These are phyloP conservation scores for Danio kyathit DNA, from an alignment of 2,797 vertebrate genomes.

Conservation along the genomic window DNA sequence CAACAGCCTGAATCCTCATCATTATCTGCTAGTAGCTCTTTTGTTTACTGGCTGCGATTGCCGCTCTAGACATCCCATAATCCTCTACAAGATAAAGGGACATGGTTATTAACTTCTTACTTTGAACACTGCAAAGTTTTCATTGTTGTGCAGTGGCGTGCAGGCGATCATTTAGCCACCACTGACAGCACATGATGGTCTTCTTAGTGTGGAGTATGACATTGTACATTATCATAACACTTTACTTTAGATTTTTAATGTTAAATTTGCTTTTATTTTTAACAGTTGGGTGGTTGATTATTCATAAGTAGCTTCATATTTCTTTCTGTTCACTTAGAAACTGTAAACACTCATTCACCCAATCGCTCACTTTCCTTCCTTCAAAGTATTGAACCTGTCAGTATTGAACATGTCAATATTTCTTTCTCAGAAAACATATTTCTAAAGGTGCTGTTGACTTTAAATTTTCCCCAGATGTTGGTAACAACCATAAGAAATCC, in stretches of 20 bases:
- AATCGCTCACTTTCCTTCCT: too few species aligned
- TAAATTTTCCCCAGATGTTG: too few species aligned
- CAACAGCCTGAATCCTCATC: slow-evolving; percentile 32
- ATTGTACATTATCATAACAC: not conserved
- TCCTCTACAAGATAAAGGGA: not conserved
- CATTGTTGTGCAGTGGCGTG: not conserved
- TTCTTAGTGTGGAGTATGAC: not conserved
- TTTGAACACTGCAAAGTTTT: not conserved
- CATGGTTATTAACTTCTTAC: slow-evolving; percentile 5
- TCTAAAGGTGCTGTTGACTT: too few species aligned
- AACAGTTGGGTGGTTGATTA: not conserved
- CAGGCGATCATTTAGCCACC: slow-evolving; percentile 3
- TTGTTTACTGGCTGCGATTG: slow-evolving; percentile 30
- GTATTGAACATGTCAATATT: too few species aligned
- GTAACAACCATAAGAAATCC: too few species aligned
- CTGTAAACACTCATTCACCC: too few species aligned
- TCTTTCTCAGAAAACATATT: too few species aligned
- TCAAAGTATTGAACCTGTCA: too few species aligned
- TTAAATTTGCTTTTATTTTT: not conserved
- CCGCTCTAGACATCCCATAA: slow-evolving; percentile 1
- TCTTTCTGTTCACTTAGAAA: not conserved
- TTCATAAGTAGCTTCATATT: not conserved
- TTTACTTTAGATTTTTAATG: not conserved
- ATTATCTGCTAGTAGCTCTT: slow-evolving; percentile 27
- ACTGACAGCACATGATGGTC: not conserved